Conservation (phyloP, 2,113 vertebrate genomes). For the Tamias sibiricus region DNA sequence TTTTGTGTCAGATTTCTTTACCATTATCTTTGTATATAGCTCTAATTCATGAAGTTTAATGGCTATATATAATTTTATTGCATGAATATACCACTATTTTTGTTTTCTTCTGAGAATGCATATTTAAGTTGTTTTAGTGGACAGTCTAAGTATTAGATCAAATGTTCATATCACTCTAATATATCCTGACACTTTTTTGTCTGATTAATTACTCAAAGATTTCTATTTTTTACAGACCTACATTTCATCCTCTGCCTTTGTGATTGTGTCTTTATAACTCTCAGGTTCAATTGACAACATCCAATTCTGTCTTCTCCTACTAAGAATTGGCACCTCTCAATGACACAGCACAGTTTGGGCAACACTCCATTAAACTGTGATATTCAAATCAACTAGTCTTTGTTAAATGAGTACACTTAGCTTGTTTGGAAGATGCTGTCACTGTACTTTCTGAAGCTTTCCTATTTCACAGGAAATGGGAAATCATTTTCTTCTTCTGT, state of each 20-base stretch:
- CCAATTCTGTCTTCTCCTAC: background rate
- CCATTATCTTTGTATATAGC: background rate
- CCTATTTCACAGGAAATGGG: background rate
- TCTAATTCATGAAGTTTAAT: slow-evolving; percentile 46
- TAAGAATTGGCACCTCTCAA: background rate
- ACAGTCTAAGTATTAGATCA: background rate
- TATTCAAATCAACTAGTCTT: slow-evolving; percentile 17
- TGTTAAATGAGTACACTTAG: slow-evolving; percentile 6
- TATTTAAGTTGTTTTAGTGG: slow-evolving; percentile 24
- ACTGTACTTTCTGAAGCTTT: slow-evolving; percentile 34
- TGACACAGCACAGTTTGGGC: background rate
- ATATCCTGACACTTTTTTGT: background rate
- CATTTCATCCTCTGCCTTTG: background rate
- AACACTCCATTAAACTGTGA: slow-evolving; percentile 21
- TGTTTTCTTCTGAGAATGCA: background rate
- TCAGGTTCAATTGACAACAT: background rate
- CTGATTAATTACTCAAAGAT: background rate
- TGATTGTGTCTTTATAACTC: background rate
- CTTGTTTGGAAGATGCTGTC: background rate
- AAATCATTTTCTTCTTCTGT: background rate
- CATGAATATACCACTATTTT: background rate
- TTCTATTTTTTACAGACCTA: background rate
- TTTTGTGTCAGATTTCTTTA: background rate
- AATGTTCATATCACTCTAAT: background rate
- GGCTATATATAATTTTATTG: background rate